These are phyloP conservation scores for Nemurella pictetii DNA, from an alignment of 2,888 invertebrate species.

Conservation along the genomic window DNA sequence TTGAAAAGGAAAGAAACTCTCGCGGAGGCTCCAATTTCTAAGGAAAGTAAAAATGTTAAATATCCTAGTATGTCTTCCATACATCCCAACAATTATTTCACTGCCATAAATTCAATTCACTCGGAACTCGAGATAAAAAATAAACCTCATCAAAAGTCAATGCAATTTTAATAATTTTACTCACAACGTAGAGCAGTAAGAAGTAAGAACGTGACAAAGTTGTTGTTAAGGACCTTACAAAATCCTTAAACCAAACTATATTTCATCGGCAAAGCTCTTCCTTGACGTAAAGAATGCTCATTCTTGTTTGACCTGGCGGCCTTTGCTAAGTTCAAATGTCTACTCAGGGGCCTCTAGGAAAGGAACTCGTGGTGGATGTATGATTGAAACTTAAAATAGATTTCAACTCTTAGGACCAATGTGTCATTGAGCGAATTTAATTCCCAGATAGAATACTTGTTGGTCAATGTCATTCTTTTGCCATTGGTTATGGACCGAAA, in stretches of 20 bases:
- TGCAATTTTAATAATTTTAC: background rate
- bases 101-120: background rate
- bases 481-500: too few relatives aligned
- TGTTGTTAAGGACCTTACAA: background rate
- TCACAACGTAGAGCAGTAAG: background rate
- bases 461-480: too few relatives aligned
- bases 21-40: background rate
- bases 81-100: background rate
- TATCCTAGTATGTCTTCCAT: background rate
- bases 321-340: background rate
- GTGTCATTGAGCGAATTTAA: too few relatives aligned
- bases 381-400: too few relatives aligned
- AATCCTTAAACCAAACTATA: slow-evolving; percentile 6
- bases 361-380: too few relatives aligned
- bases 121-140: background rate
- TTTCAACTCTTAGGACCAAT: too few relatives aligned
- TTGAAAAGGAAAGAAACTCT: background rate
- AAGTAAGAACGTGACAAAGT: background rate
- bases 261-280: background rate
- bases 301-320: background rate
- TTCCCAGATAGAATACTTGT: too few relatives aligned
- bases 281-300: background rate
- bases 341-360: background rate
- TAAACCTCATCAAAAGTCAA: background rate
- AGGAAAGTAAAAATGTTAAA: background rate